Base-by-base conservation (phyloP, 2,888 invertebrate species). In the Chouioia cunea region DNA sequence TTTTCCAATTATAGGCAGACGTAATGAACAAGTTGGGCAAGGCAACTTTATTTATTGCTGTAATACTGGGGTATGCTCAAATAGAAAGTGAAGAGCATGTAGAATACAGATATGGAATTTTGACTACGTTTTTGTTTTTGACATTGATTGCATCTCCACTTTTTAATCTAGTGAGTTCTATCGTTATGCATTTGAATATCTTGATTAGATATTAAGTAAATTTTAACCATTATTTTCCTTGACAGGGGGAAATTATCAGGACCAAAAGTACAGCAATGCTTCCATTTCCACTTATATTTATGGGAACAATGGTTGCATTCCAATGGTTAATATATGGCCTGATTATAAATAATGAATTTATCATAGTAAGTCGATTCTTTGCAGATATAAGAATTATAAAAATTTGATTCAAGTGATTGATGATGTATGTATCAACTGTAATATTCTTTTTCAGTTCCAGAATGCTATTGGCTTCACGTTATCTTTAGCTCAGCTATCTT, bases 241-340 rank as follows among this genome's bases (percentile, higher is more conserved):
- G 71, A 52, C 64, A 95, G 95, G 88, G 89, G 77, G 89, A 92
- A 69, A 93, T 97, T 65, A 90, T 97, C 44, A 88, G 87, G 80
- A 93, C 92, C 16, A 91, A 93, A 86, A 95, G 93, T 84, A 94
- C 97, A 0, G 94, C 93, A 73, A 91, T 92, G 47, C 88, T 98
- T 85, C 97, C 97, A 4, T 94, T 97, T 83, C 94, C 96, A 10
- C 88, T 97, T 70, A 96, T 96, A 79, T 86, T 94, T 46, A 92
- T 93, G 76, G 96, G 94, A 75, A 90, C 94, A 43, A 80, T 95
- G 6, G 95, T 97, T 15, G 90, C 93, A 23, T 88, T 90, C 74
- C 89, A 92, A 81, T 96, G 96, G 96, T 87, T 93, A 63, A 80
- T 93, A 0, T 96, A 96, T 83, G 96, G 95, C 15, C 87, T 93